phyloP scores from a whole-genome alignment of 2,888 invertebrate genomes.

The Anoplius nigerrimus region DNA sequence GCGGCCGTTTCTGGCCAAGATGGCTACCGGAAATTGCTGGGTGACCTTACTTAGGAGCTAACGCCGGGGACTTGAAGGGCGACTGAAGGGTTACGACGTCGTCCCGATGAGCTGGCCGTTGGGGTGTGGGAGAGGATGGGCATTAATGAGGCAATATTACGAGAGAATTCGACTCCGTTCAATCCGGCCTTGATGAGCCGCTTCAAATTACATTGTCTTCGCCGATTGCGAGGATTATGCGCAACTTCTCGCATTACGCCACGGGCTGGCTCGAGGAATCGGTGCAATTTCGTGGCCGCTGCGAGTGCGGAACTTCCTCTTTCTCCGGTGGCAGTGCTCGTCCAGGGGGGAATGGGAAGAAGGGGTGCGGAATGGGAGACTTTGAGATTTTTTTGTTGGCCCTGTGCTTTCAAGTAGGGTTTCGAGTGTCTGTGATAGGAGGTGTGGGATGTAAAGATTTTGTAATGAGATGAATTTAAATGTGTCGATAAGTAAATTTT shows the following conservation, averaged over 20 bases:
- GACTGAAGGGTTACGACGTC: slow-evolving; percentile 56
- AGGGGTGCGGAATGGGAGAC: too few species aligned
- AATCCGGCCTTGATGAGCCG: slow-evolving; percentile 71
- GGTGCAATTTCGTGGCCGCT: neutral
- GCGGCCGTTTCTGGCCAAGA: slow-evolving; percentile 58
- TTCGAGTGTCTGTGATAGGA: too few species aligned
- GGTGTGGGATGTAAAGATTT: too few species aligned
- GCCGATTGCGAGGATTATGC: slow-evolving; percentile 65
- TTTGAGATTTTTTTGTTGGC: too few species aligned
- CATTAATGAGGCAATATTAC: slow-evolving; percentile 72
- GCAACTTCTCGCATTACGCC: neutral
- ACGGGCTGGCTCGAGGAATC: neutral
- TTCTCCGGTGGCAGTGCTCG: too few species aligned
- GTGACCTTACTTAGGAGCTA: slow-evolving; percentile 71
- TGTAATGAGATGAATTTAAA: too few species aligned
- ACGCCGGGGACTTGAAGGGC: slow-evolving; percentile 46
- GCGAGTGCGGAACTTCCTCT: too few species aligned
- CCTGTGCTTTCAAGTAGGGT: too few species aligned
- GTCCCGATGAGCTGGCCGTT: slow-evolving; percentile 27
- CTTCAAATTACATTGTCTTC: slow-evolving; percentile 79
- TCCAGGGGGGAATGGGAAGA: too few species aligned
- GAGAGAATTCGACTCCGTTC: slow-evolving; percentile 59
- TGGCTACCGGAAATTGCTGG: slow-evolving; percentile 74
- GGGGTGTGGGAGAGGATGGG: slow-evolving; percentile 38
- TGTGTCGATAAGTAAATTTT: too few species aligned